These are phyloP conservation scores for Adoxophyes honmai DNA, from an alignment of 1,140 invertebrate genomes.

Conservation along the genomic window DNA sequence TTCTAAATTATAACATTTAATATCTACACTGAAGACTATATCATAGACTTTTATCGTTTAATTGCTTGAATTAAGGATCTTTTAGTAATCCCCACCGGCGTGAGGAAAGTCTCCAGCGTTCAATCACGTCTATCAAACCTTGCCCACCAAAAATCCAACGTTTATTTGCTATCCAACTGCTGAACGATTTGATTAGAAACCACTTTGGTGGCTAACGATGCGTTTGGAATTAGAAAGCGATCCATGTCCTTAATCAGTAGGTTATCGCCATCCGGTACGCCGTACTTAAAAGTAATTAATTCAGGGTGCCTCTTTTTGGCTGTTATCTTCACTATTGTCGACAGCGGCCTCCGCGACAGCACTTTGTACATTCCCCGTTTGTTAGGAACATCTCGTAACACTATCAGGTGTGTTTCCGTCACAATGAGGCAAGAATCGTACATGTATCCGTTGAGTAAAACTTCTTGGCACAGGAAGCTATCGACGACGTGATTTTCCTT, in stretches of 20 bases:
- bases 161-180: slow-evolving; percentile 60
- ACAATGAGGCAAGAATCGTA: slow-evolving; percentile 92
- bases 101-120: too few relatives aligned
- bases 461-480: slow-evolving; percentile 94
- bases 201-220: slow-evolving; percentile 91
- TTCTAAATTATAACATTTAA: too few relatives aligned
- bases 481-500: slow-evolving; percentile 91
- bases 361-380: slow-evolving; percentile 88
- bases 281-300: slow-evolving; percentile 97
- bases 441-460: slow-evolving; percentile 91
- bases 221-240: slow-evolving; percentile 93
- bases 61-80: too few relatives aligned
- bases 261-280: slow-evolving; percentile 85
- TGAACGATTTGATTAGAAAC: slow-evolving; percentile 79
- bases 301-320: slow-evolving; percentile 95
- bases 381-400: slow-evolving; percentile 88
- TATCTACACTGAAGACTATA: too few relatives aligned
- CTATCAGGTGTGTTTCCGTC: slow-evolving; percentile 92
- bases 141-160: too few relatives aligned
- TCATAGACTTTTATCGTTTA: too few relatives aligned
- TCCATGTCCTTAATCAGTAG: slow-evolving; percentile 90
- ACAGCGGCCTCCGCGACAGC: slow-evolving; percentile 89
- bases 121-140: too few relatives aligned
- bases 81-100: too few relatives aligned
- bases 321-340: slow-evolving; percentile 96